phyloP scores from a whole-genome alignment of 2,888 invertebrate genomes.

The Spatulosminthurus flaviceps region DNA sequence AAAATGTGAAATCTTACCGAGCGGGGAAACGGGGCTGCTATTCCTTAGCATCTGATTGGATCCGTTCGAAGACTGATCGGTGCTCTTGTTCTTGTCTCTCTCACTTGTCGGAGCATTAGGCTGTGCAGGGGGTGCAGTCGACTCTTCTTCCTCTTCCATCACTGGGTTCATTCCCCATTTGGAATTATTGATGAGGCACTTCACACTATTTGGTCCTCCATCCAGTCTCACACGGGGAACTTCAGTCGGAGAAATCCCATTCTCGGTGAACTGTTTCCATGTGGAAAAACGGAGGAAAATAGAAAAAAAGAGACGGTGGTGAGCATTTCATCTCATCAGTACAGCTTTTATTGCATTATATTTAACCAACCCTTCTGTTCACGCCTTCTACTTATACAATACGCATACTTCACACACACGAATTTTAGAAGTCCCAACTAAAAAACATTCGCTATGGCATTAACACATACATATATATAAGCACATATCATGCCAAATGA shows the following conservation, averaged over 20 bases:
- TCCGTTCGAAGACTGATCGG: slow-evolving; percentile 52
- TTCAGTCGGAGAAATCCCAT: slow-evolving; percentile 61
- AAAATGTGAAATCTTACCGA: slow-evolving; percentile 52
- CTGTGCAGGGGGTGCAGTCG: slow-evolving; percentile 25
- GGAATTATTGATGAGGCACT: slow-evolving; percentile 63
- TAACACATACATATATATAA: background rate
- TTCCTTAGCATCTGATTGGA: slow-evolving; percentile 56
- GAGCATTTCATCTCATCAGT: slow-evolving; percentile 48
- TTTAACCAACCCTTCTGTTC: slow-evolving; percentile 32
- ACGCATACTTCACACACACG: too few relatives aligned
- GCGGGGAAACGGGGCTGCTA: slow-evolving; percentile 54
- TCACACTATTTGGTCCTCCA: slow-evolving; percentile 62
- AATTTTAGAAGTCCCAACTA: too few relatives aligned
- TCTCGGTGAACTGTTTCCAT: slow-evolving; percentile 52
- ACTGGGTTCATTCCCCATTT: slow-evolving; percentile 64
- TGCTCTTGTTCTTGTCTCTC: slow-evolving; percentile 50
- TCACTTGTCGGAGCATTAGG: slow-evolving; percentile 44
- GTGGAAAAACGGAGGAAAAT: slow-evolving; percentile 23
- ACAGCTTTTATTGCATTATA: slow-evolving; percentile 34
- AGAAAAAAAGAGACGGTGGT: slow-evolving; percentile 32
- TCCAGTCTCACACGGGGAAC: slow-evolving; percentile 61
- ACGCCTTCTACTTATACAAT: background rate
- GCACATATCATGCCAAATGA: too few relatives aligned
- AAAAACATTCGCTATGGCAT: too few relatives aligned
- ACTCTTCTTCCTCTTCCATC: slow-evolving; percentile 62